Base-by-base conservation (phyloP, 2,888 invertebrate genomes). In the Pandemis corylana region DNA sequence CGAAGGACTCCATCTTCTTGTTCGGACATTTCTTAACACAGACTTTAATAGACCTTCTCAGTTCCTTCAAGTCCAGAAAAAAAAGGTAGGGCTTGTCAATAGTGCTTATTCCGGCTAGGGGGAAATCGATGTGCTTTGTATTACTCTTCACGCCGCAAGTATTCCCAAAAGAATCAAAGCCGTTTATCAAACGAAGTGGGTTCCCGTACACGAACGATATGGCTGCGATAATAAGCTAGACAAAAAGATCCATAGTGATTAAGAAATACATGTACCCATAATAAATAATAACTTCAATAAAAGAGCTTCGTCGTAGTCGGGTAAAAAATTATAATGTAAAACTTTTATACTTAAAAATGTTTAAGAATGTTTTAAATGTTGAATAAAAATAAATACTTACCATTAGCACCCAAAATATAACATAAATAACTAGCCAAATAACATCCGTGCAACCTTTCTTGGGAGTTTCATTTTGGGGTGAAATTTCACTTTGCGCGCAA, bases 121-220 rank as follows among this genome's bases (percentile, higher is more conserved):
- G 96, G 84, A 97, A 95, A 79, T 96, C 96, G 9, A 96, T 96
- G 77, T 97, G 96, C 79, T 96, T 96, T 80, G 96, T 96, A 89
- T 98, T 99, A 79, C 93, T 94, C 82, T 96, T 96, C 41, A 97
- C 96, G 15, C 99, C 99, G 89, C 99, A 99, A 49, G 98, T 98
- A 87, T 99, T 99, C 9, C 98, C 98, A 94, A 98, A 99, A 72
- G 98, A 98, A 89, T 99, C 98, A 89, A 97, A 98, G 20, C 98
- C 98, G 95, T 98, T 98, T 77, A 98, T 96, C 61, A 98, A 95
- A 78, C 98, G 95, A 82, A 96, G 90, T 0, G 98, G 98, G 90
- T 97, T 97, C 20, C 98, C 98, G 87, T 97, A 98, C 0, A 98
- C 97, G 86, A 98, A 96, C 10, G 98, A 97, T 93, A 98, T 98